Conservation (phyloP, 2,888 invertebrate species). For the Cerastis rubricosa region DNA sequence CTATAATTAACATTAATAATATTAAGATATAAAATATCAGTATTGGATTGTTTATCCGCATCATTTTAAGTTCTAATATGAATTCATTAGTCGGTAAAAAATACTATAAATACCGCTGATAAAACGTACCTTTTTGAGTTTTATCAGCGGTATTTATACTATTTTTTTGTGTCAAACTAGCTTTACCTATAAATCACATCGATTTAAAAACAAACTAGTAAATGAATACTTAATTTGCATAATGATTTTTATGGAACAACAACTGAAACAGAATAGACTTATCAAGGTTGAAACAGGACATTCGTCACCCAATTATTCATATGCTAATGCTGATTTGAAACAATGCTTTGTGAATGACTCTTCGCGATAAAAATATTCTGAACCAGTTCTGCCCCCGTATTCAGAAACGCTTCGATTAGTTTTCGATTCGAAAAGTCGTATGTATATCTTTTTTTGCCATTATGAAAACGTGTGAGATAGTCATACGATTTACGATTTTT, state of each 20-base stretch:
- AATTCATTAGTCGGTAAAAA: neutral
- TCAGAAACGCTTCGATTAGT: no score
- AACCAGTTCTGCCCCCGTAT: no score
- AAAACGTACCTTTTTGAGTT: no score
- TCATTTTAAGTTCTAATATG: neutral
- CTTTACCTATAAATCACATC: neutral
- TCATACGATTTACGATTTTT: no score
- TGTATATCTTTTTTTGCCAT: no score
- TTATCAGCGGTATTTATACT: neutral
- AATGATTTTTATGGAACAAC: neutral
- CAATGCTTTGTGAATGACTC: slow-evolving; percentile 21
- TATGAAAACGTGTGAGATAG: no score
- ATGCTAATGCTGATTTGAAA: slow-evolving; percentile 13
- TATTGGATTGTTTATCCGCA: neutral
- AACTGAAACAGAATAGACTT: neutral
- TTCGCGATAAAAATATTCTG: slow-evolving; percentile 3
- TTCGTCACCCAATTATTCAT: neutral
- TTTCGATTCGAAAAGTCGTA: no score
- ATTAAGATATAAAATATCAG: neutral
- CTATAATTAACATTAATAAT: neutral
- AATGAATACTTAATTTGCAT: slow-evolving; percentile 7
- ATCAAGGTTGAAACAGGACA: neutral
- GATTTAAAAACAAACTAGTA: neutral
- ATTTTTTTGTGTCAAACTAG: neutral
- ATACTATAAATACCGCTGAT: no score